Evolutionary conservation across 2,113 vertebrate species (phyloP), one percentile per base, ranked within the genome.

Genomic region (Microcebus griseorufus): DNA sequence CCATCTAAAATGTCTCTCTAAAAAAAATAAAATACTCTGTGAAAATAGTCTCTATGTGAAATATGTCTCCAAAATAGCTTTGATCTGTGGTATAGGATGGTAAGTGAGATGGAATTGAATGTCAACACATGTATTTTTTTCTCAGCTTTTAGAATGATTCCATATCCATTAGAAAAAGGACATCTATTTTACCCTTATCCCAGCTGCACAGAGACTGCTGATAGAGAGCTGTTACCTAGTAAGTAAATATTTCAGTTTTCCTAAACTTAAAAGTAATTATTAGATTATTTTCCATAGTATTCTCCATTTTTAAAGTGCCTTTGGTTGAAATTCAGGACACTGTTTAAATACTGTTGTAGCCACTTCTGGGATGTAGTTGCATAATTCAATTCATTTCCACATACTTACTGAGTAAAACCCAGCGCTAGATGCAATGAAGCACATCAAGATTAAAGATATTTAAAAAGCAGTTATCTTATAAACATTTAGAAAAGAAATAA

Each of bases 151-250:
- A 99, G 99, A 98, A 99, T 99, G 99, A 99, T 99, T 98, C 99
- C 99, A 0, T 99, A 99, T 96, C 99, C 99, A 0, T 98, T 99
- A 97, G 99, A 99, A 98, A 99, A 99, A 98, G 99, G 99, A 90
- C 99, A 99, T 98, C 99, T 99, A 65, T 99, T 99, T 98, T 99
- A 99, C 96, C 99, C 99, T 34, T 99, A 99, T 94, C 99, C 99
- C 25, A 99, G 99, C 95, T 99, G 99, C 98, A 99, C 99, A 98
- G 99, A 99, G 98, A 99, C 99, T 94, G 99, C 99, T 98, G 99
- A 99, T 97, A 99, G 99, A 98, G 99, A 99, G 83, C 99, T 99
- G 62, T 98, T 99, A 98, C 99, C 99, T 98, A 99, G 99, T 99
- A 98, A 99, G 99, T 99, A 93, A 97, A 97, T 98, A 78, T 88